phyloP scores from a whole-genome alignment of 1,140 invertebrate species.

The Scaptodrosophila lebanonensis region DNA sequence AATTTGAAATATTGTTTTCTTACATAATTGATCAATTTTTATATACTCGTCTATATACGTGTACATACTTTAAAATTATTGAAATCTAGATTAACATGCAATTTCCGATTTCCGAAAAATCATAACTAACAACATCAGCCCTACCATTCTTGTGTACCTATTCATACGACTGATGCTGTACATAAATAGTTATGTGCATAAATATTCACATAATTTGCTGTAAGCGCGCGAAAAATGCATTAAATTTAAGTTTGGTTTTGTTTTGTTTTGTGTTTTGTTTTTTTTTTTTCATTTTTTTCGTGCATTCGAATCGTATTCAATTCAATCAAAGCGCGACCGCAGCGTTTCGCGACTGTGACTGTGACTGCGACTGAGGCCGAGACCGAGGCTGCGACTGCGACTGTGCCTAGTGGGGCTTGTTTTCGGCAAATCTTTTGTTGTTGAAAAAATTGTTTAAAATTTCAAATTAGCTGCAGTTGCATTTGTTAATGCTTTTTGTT shows the following conservation, averaged over 20 bases:
- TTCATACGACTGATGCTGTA: too few relatives aligned
- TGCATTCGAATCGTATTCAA: conserved; percentile 60
- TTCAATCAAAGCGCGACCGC: conserved; percentile 70
- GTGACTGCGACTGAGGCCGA: too few relatives aligned
- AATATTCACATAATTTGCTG: conserved; percentile 66
- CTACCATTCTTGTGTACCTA: too few relatives aligned
- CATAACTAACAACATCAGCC: too few relatives aligned
- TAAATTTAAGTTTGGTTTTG: conserved; percentile 43
- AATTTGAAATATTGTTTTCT: too few relatives aligned
- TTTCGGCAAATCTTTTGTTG: conserved; percentile 68
- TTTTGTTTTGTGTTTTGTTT: conserved; percentile 25
- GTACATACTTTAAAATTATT: too few relatives aligned
- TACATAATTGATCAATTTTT: too few relatives aligned
- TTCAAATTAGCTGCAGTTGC: conserved; percentile 69
- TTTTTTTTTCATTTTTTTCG: conserved; percentile 17
- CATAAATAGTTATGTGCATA: conserved; percentile 33
- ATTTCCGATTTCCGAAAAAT: too few relatives aligned
- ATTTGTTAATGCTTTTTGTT: conserved; percentile 52
- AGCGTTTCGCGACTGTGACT: conserved; percentile 33
- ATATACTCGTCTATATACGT: too few relatives aligned
- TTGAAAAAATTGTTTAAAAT: conserved; percentile 62
- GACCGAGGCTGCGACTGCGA: too few relatives aligned
- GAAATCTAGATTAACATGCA: too few relatives aligned
- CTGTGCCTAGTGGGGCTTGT: conserved; percentile 31
- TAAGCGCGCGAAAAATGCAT: conserved; percentile 63